Percentiles rank a stretch among this genome's conserved stretches.
These are phyloP conservation scores for Scleropages formosus DNA, from an alignment of 2,797 vertebrate genomes.

Conservation along the genomic window DNA sequence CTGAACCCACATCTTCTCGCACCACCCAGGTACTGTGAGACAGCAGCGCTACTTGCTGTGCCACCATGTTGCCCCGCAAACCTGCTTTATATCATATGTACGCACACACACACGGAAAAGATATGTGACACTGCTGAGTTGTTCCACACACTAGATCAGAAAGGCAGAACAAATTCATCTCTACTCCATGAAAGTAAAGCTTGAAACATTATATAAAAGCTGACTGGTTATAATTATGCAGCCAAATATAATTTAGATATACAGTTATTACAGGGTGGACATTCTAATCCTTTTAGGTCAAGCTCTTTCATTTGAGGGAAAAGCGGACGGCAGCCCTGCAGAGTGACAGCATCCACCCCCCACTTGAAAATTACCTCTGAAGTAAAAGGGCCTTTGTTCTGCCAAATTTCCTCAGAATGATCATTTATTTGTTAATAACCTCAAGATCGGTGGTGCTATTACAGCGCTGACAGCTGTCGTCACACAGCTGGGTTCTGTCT, in stretches of 20 bases:
- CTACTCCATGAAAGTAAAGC: conserved; percentile 9
- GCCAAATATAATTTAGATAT: conserved; percentile 26
- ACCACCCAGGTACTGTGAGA: too few species aligned
- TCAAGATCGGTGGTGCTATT: neutral
- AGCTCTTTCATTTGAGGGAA: neutral
- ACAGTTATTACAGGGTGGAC: conserved; percentile 23
- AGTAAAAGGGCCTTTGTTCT: neutral
- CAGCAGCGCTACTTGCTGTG: too few species aligned
- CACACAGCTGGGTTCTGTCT: neutral
- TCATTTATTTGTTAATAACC: neutral
- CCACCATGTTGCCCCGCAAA: too few species aligned
- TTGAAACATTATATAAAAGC: conserved; percentile 13
- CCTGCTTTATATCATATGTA: too few species aligned
- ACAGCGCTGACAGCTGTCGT: neutral
- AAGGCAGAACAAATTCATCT: neutral
- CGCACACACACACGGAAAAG: too few species aligned
- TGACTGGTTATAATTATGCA: conserved; percentile 22
- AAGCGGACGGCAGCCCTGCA: neutral
- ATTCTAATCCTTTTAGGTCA: conserved; percentile 17
- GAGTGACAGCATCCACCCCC: neutral
- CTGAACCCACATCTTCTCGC: too few species aligned
- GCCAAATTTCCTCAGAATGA: conserved; percentile 10
- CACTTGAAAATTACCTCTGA: neutral
- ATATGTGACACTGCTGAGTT: too few species aligned
- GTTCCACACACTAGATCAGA: neutral